Conservation (phyloP, 1,140 invertebrate species). For the Pissodes strobi region DNA sequence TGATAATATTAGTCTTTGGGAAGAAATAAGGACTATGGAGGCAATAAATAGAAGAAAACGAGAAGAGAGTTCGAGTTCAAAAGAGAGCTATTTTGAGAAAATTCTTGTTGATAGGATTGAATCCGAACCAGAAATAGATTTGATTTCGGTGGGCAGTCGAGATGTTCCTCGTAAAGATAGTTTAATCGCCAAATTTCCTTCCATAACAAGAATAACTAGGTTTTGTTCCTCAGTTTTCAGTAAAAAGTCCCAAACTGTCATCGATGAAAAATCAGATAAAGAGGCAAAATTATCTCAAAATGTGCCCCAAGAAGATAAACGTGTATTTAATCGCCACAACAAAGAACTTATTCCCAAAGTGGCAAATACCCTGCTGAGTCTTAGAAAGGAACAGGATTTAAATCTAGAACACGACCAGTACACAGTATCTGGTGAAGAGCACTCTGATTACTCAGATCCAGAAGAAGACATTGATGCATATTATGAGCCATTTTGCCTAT, state of each 20-base stretch:
- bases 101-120: neutral
- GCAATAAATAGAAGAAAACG: neutral
- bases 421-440: neutral
- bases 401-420: neutral
- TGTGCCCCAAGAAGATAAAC: too few relatives aligned
- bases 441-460: neutral
- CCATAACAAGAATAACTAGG: conserved; percentile 18
- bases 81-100: conserved; percentile 1
- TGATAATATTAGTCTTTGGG: conserved; percentile 12
- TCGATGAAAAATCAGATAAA: neutral
- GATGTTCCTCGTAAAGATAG: neutral
- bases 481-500: conserved; percentile 11
- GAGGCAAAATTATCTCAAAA: too few relatives aligned
- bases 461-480: neutral
- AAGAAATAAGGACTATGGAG: conserved; percentile 20
- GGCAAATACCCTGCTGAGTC: neutral
- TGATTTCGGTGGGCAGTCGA: neutral
- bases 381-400: conserved; percentile 1
- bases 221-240: conserved; percentile 10
- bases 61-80: neutral
- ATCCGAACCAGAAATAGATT: neutral
- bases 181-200: conserved; percentile 1
- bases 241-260: neutral
- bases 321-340: neutral
- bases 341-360: neutral